phyloP scores from a whole-genome alignment of 1,140 invertebrate species.

The Leptinotarsa defecta region DNA sequence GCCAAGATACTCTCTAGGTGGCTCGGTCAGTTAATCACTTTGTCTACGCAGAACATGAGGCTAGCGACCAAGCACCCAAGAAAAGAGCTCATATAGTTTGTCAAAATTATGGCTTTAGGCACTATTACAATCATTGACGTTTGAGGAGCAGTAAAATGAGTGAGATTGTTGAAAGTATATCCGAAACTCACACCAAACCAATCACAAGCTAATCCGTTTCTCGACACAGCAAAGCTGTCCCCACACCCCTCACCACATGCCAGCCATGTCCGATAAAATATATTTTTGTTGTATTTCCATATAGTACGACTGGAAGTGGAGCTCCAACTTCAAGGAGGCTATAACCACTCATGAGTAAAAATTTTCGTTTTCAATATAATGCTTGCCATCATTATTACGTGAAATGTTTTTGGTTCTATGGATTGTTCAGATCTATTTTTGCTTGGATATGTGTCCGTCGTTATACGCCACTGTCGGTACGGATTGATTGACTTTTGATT shows the following conservation, averaged over 20 bases:
- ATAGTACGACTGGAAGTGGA: conserved; percentile 92
- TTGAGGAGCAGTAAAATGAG: no score
- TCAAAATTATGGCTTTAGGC: no score
- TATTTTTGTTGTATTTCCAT: conserved; percentile 59
- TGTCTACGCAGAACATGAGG: no score
- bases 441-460: conserved; percentile 27
- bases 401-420: conserved; percentile 27
- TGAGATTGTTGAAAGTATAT: neutral
- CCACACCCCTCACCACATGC: neutral
- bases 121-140: no score
- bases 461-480: neutral
- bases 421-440: conserved; percentile 23
- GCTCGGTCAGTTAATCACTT: no score
- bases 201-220: conserved; percentile 1
- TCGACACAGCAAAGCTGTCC: conserved; percentile 1
- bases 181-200: neutral
- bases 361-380: conserved; percentile 51
- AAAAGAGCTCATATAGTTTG: no score
- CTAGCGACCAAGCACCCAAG: no score
- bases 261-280: neutral
- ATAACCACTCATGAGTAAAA: conserved; percentile 66
- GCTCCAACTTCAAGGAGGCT: conserved; percentile 92
- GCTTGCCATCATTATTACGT: conserved; percentile 52
- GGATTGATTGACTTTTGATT: neutral
- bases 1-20: no score